Evolutionary conservation across 2,888 invertebrate species (phyloP).

Genomic region (Meiosimyza decipiens): DNA sequence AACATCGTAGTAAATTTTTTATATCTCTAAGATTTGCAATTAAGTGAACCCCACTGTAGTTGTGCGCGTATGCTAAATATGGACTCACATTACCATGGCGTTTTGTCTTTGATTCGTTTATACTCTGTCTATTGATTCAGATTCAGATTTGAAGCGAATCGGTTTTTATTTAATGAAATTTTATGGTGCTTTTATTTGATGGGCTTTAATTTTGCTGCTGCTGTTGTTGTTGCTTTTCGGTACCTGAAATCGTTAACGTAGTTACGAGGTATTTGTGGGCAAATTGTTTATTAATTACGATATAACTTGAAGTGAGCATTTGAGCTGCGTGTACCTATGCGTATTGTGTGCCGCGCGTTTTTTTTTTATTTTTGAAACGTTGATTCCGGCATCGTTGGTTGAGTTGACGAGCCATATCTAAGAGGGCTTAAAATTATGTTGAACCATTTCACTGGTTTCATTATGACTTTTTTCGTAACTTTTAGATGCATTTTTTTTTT

Average conservation of each 20-base stretch:
- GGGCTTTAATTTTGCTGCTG: background rate
- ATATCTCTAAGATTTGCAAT: no score
- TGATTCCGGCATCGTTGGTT: background rate
- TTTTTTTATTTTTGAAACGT: background rate
- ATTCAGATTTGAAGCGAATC: background rate
- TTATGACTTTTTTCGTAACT: background rate
- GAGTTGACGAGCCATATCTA: constrained; percentile 10
- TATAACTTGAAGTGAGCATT: background rate
- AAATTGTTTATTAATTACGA: constrained; percentile 31
- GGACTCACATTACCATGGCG: no score
- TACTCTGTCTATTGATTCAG: background rate
- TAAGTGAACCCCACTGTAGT: no score
- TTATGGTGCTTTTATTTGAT: constrained; percentile 20
- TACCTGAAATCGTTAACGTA: constrained; percentile 3
- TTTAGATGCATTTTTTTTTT: background rate
- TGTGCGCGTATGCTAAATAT: no score
- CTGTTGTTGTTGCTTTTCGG: background rate
- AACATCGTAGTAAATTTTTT: no score
- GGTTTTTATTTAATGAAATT: background rate
- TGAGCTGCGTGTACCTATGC: no score
- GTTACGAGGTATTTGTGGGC: background rate
- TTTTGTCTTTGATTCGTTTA: no score
- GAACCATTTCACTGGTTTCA: background rate
- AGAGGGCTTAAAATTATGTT: constrained; percentile 6
- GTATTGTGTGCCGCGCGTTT: background rate